Conservation (phyloP, 2,797 vertebrate genomes). For the Semaprochilodus insignis region DNA sequence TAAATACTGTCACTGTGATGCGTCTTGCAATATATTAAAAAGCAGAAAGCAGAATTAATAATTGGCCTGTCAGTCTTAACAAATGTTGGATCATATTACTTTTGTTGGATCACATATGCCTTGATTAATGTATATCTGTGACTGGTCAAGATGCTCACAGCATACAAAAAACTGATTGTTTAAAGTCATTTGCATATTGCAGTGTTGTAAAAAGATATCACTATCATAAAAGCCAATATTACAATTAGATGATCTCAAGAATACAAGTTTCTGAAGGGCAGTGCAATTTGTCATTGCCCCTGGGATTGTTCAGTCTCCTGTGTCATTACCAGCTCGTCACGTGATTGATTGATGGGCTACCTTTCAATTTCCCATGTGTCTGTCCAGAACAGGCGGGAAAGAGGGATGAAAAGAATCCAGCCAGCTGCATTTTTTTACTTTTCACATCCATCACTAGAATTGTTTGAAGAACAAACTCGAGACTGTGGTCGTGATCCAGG, state of each 20-base stretch:
- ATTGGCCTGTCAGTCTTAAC: neutral
- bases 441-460: constrained; percentile 30
- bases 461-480: constrained; percentile 6
- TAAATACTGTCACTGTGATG: neutral
- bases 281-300: constrained; percentile 19
- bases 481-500: neutral
- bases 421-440: constrained; percentile 17
- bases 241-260: neutral
- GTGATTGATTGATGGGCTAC: constrained; percentile 44
- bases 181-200: neutral
- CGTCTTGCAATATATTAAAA: neutral
- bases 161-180: neutral
- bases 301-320: neutral
- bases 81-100: neutral
- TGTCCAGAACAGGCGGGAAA: constrained; percentile 19
- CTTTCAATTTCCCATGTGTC: constrained; percentile 43
- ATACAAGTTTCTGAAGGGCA: constrained; percentile 1
- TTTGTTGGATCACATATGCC: neutral
- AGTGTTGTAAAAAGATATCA: neutral
- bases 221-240: neutral
- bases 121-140: no score
- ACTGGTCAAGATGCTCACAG: neutral
- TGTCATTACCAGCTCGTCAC: constrained; percentile 28
- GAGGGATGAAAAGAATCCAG: constrained; percentile 15
- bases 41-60: neutral